Conservation (phyloP, 1,140 invertebrate genomes). For the Lordiphosa collinella region DNA sequence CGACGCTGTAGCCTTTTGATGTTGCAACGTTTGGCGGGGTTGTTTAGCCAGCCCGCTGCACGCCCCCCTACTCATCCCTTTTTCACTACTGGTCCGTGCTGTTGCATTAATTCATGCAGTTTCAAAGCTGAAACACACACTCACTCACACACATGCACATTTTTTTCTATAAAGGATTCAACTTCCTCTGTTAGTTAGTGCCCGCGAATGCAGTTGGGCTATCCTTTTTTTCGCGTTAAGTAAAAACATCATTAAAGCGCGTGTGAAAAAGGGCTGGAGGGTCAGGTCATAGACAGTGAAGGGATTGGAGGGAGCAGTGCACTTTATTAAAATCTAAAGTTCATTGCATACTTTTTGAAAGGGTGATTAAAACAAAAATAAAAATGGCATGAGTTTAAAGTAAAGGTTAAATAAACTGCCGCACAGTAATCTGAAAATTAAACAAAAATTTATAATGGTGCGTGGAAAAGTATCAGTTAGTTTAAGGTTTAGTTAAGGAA, state of each 20-base stretch:
- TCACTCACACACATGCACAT: slow-evolving; percentile 30
- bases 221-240: slow-evolving; percentile 16
- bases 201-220: slow-evolving; percentile 10
- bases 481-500: too few species aligned
- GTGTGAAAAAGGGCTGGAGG: slow-evolving; percentile 2
- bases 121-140: slow-evolving; percentile 40
- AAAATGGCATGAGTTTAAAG: slow-evolving; percentile 1
- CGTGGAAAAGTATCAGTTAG: too few species aligned
- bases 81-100: slow-evolving; percentile 7
- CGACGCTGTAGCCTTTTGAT: slow-evolving; percentile 46
- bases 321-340: slow-evolving; percentile 60
- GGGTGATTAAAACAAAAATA: slow-evolving; percentile 13
- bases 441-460: too few species aligned
- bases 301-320: slow-evolving; percentile 14
- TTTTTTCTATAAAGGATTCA: slow-evolving; percentile 41
- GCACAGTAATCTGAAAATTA: too few species aligned
- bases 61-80: slow-evolving; percentile 6
- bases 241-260: slow-evolving; percentile 57
- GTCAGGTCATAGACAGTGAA: not conserved
- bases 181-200: slow-evolving; percentile 40
- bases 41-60: slow-evolving; percentile 3
- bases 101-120: slow-evolving; percentile 69
- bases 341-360: slow-evolving; percentile 41
- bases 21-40: slow-evolving; percentile 41
- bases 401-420: not conserved